Conservation (phyloP, 2,888 invertebrate genomes). For the Clunio marinus region DNA sequence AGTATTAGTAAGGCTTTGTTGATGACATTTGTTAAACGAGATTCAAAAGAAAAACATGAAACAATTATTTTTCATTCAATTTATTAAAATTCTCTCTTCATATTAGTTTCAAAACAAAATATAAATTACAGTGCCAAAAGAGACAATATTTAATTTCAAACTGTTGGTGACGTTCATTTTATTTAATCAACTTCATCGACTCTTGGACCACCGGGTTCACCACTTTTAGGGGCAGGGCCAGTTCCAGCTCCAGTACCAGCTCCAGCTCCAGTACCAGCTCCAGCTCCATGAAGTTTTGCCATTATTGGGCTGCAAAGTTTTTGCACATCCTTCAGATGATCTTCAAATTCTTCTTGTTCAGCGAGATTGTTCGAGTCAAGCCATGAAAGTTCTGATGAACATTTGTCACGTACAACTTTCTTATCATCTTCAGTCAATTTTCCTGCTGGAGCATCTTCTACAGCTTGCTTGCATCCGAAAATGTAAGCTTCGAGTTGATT, state of each 20-base stretch:
- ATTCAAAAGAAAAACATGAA: no score
- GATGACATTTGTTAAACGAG: no score
- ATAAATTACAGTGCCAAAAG: no score
- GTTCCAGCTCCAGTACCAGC: constrained; percentile 45
- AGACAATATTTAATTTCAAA: no score
- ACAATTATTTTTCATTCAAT: no score
- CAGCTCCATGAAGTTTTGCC: constrained; percentile 80
- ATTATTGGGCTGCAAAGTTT: constrained; percentile 72
- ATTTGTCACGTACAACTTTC: constrained; percentile 62
- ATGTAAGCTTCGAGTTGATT: constrained; percentile 76
- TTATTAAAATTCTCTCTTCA: no score
- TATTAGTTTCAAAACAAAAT: no score
- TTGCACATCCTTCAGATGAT: constrained; percentile 71
- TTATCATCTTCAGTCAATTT: constrained; percentile 69
- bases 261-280: constrained; percentile 52
- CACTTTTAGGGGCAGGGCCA: constrained; percentile 48
- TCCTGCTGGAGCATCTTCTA: constrained; percentile 58
- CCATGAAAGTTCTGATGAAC: constrained; percentile 70
- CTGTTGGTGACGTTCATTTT: no score
- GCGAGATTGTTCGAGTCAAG: constrained; percentile 75
- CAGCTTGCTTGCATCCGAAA: constrained; percentile 67
- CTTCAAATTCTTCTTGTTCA: constrained; percentile 71
- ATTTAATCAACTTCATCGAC: constrained; percentile 69
- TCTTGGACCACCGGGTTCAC: constrained; percentile 58
- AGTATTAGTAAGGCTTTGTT: no score